Percentiles rank a stretch among this genome's conserved stretches.
Conservation (phyloP, 1,140 invertebrate species). For the Lethrus apterus region DNA sequence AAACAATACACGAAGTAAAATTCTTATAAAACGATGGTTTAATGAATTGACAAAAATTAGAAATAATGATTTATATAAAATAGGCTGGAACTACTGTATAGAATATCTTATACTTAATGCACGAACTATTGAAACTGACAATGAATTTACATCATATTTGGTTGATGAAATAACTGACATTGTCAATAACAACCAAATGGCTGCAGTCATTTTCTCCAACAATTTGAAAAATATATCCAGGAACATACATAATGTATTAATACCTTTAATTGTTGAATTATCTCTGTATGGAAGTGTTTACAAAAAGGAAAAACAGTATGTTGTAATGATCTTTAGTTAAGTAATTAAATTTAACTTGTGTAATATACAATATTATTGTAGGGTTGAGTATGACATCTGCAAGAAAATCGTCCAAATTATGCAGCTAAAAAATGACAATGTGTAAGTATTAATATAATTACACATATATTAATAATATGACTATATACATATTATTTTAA, state of each 20-base stretch:
- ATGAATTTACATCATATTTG: background rate
- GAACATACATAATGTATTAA: background rate
- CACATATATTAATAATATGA: constrained; percentile 1
- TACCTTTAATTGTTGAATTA: constrained; percentile 19
- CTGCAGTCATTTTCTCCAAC: constrained; percentile 2
- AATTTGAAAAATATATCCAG: background rate
- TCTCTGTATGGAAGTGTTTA: constrained; percentile 20
- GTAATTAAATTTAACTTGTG: background rate
- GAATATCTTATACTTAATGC: constrained; percentile 6
- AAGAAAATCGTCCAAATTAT: constrained; percentile 16
- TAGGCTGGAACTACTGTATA: background rate
- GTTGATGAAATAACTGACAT: background rate
- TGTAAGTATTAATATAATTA: constrained; percentile 16
- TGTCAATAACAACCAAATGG: background rate
- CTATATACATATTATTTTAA: background rate
- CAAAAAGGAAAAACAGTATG: constrained; percentile 23
- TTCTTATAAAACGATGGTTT: too few relatives aligned
- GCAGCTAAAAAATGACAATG: background rate
- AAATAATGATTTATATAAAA: background rate
- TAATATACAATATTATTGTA: constrained; percentile 14
- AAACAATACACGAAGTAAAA: too few relatives aligned
- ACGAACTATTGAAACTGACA: background rate
- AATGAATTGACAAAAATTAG: background rate
- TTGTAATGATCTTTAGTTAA: constrained; percentile 8
- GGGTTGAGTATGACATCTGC: constrained; percentile 24